These are phyloP conservation scores for Caenorhabditis japonica DNA, from an alignment of 2,888 invertebrate genomes.

Conservation along the genomic window DNA sequence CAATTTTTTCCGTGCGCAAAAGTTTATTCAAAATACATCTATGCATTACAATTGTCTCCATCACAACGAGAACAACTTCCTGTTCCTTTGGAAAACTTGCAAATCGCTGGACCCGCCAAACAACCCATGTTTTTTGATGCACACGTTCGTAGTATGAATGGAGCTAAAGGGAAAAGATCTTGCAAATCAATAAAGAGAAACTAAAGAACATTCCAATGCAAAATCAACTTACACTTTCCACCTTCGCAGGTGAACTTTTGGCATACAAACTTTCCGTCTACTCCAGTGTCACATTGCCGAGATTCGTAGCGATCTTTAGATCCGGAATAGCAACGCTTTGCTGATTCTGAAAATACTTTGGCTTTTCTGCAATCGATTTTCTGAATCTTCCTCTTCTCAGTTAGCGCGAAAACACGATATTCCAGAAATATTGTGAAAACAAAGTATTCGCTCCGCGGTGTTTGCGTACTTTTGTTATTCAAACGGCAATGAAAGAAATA, in stretches of 20 bases:
- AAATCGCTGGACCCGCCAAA: constrained; percentile 72
- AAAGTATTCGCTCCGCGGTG: no score
- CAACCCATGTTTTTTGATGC: constrained; percentile 70
- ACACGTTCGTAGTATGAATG: constrained; percentile 70
- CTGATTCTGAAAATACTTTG: constrained; percentile 67
- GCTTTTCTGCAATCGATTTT: not conserved
- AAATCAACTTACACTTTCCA: constrained; percentile 69
- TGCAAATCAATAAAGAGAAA: no score
- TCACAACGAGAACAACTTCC: constrained; percentile 71
- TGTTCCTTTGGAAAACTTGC: constrained; percentile 70
- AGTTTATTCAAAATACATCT: no score
- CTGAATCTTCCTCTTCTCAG: no score
- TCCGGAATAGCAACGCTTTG: constrained; percentile 70
- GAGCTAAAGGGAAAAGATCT: constrained; percentile 54
- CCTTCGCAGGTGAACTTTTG: constrained; percentile 74
- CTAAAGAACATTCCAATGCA: no score
- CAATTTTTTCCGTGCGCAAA: no score
- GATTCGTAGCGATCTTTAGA: constrained; percentile 67
- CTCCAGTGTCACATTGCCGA: constrained; percentile 69
- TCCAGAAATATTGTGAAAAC: no score
- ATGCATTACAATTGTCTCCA: constrained; percentile 68
- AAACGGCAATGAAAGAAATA: no score
- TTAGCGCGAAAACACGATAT: no score
- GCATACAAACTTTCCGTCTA: constrained; percentile 68
- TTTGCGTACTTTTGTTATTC: no score